These are phyloP conservation scores for Mastomys natalensis DNA, from an alignment of 2,113 vertebrate genomes.

Conservation along the genomic window DNA sequence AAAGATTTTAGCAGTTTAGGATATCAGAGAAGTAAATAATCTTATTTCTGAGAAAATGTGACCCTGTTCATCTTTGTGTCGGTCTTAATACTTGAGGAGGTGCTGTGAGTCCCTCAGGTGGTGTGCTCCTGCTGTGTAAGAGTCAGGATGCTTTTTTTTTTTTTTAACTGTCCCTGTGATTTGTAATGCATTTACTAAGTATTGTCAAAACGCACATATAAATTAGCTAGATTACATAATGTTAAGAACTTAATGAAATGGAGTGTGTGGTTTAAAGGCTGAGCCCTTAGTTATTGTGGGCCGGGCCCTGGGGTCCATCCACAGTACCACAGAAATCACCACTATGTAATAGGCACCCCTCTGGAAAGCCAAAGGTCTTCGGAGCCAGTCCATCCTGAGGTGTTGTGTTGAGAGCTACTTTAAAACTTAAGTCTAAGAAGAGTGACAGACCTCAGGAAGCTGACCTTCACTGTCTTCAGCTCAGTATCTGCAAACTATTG, in stretches of 20 bases:
- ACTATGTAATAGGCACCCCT: neutral
- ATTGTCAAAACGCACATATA: neutral
- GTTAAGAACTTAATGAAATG: neutral
- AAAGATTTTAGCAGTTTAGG: neutral
- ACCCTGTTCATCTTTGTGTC: neutral
- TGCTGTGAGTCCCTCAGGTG: accelerated
- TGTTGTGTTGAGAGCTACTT: neutral
- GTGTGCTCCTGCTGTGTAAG: neutral
- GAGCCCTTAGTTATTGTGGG: neutral
- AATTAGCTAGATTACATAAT: neutral
- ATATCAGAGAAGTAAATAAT: neutral
- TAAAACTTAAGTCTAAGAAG: neutral
- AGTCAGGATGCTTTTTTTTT: neutral
- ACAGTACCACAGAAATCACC: neutral
- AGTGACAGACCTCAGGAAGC: neutral
- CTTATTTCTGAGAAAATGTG: neutral
- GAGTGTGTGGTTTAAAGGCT: neutral
- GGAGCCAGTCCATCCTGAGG: neutral
- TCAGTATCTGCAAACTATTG: neutral
- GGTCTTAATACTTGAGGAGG: neutral
- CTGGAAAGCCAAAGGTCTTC: neutral
- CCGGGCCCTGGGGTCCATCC: neutral
- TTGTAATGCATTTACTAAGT: neutral
- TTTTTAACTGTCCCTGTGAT: neutral
- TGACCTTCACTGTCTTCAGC: neutral